Percentiles rank a stretch among this genome's conserved stretches.
These are phyloP conservation scores for Spisula subtruncata DNA, from an alignment of 2,888 invertebrate genomes.

Conservation along the genomic window DNA sequence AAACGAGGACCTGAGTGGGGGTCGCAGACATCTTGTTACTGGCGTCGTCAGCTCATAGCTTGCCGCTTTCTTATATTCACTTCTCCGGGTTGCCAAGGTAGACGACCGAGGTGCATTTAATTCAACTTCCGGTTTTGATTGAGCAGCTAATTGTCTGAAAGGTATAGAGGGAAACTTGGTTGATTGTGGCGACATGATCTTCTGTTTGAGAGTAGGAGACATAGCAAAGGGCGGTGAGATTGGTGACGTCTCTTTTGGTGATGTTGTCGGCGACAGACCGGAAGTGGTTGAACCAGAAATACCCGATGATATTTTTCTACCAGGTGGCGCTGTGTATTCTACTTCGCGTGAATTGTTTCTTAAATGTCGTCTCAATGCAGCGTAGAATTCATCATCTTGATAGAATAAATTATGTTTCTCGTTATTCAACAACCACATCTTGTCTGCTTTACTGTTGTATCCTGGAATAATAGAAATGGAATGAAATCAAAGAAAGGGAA, in stretches of 20 bases:
- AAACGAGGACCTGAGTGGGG: slow-evolving; percentile 52
- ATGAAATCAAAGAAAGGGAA: too few relatives aligned
- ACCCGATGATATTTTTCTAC: slow-evolving; percentile 26
- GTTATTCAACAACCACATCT: slow-evolving; percentile 57
- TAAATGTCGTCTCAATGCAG: slow-evolving; percentile 21
- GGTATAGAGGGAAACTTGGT: slow-evolving; percentile 34
- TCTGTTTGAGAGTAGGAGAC: slow-evolving; percentile 49
- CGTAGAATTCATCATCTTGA: slow-evolving; percentile 64
- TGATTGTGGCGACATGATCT: slow-evolving; percentile 30
- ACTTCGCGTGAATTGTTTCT: slow-evolving; percentile 30
- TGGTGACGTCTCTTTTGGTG: slow-evolving; percentile 31
- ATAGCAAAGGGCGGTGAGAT: slow-evolving; percentile 39
- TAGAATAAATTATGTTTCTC: slow-evolving; percentile 68
- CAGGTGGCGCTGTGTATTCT: background rate
- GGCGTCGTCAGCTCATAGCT: slow-evolving; percentile 36
- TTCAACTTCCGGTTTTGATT: background rate
- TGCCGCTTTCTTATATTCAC: slow-evolving; percentile 34
- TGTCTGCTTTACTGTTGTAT: slow-evolving; percentile 51
- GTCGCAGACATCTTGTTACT: slow-evolving; percentile 28
- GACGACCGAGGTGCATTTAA: background rate
- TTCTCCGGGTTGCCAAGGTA: slow-evolving; percentile 16
- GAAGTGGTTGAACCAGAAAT: background rate
- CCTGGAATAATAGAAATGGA: slow-evolving; percentile 48
- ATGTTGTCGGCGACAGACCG: background rate
- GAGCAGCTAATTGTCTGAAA: slow-evolving; percentile 26